Conservation (phyloP, 2,113 vertebrate species). For the Bos indicus region DNA sequence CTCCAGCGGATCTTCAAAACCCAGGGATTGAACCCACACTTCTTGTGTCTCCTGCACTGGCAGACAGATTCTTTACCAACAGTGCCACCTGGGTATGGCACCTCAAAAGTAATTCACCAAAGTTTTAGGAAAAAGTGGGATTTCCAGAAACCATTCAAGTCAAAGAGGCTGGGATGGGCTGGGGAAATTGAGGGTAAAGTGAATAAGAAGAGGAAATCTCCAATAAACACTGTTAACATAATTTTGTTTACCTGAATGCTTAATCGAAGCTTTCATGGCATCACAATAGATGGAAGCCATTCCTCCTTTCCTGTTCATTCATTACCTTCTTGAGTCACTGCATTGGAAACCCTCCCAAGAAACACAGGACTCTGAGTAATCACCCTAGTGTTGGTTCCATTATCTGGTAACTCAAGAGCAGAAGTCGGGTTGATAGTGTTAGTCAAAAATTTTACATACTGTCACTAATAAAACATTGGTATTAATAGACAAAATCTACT, state of each 20-base stretch:
- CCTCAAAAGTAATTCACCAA: not conserved
- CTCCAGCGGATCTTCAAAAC: not conserved
- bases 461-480: not conserved
- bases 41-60: not conserved
- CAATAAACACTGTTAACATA: not conserved
- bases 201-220: not conserved
- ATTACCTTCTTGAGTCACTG: not conserved
- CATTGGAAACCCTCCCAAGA: not conserved
- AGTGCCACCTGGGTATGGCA: not conserved
- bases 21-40: not conserved
- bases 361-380: not conserved
- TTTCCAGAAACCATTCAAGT: constrained; percentile 14
- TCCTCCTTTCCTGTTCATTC: not conserved
- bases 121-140: not conserved
- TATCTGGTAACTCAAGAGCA: not conserved
- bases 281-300: not conserved
- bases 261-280: constrained; percentile 9
- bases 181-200: not conserved
- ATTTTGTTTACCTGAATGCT: not conserved
- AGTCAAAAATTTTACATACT: not conserved
- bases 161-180: not conserved
- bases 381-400: not conserved
- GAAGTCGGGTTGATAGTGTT: not conserved
- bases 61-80: not conserved
- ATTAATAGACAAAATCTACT: not conserved